Base-by-base conservation (phyloP, 2,888 invertebrate species). In the Lasioglossum figueresi region DNA sequence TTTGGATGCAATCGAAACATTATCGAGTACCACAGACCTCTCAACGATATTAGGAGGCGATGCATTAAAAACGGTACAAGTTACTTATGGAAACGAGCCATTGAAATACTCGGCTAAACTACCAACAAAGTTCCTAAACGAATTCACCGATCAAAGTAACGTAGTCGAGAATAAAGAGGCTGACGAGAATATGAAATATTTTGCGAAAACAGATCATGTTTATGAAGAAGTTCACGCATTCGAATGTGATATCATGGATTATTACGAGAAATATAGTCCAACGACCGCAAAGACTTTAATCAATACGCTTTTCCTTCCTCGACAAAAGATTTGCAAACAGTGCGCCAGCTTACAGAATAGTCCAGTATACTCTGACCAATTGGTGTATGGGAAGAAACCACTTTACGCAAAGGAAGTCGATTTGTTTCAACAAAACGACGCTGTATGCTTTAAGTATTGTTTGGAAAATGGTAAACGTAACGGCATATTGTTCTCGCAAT, bases 321-420 rank as follows among this genome's bases (percentile, higher is more conserved):
- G 80, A 12, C 83, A 88, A 23, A 83, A 88, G 81, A 92, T 94
- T 66, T 93, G 93, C 81, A 85, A 82, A n/a, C 80, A 91, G 52
- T 94, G 93, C 63, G 90, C 91, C 6, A 89, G 80, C 52, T 88
- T 59, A 34, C 82, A 84, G 4, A 80, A 83, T 3, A 94, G 92
- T 82, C 94, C 94, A 1, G 91, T 95, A 70, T 94, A 94, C 76
- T 94, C 92, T 59, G 94, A 95, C 85, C 91, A 91, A 31, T 88
- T 94, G 43, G 87, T 94, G 63, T 93, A 93, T 79, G 76, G 73
- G n/a, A 93, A 92, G 16, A 83, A 91, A 59, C 82, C 91, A 0
- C 88, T 94, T 5, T 71, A 83, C 23, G 92, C 93, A 4, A 88
- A 84, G 77, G 93, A 94, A 88, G 91, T 92, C 40, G 70, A 83